Percentiles rank a stretch among this genome's conserved stretches.
Conservation (phyloP, 1,140 invertebrate species). For the Drosophila paulistorum region DNA sequence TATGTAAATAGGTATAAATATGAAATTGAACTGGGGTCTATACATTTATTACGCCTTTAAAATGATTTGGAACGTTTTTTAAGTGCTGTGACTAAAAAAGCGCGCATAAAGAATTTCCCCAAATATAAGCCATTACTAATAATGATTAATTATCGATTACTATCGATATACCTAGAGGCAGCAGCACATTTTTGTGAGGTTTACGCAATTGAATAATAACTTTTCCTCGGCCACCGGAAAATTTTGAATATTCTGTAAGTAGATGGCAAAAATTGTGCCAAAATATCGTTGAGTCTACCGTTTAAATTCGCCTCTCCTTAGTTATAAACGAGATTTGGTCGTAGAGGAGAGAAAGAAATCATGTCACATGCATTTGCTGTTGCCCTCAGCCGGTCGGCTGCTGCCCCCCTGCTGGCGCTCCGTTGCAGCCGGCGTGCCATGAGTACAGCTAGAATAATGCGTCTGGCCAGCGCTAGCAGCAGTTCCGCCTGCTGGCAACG, state of each 20-base stretch:
- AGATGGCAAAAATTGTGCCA: not conserved
- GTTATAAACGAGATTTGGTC: constrained; percentile 21
- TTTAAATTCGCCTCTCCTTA: constrained; percentile 4
- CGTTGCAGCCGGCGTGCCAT: constrained; percentile 62
- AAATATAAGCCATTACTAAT: not conserved
- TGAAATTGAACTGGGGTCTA: too few relatives aligned
- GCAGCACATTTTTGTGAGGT: constrained; percentile 68
- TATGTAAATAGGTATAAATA: not conserved
- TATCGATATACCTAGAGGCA: constrained; percentile 28
- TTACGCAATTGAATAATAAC: constrained; percentile 70
- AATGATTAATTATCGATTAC: constrained; percentile 1
- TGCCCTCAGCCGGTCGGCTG: constrained; percentile 54
- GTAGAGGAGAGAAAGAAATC: constrained; percentile 24
- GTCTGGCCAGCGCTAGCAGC: constrained; percentile 28
- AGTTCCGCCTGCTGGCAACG: constrained; percentile 35
- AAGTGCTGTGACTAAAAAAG: constrained; percentile 17
- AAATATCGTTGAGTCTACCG: too few relatives aligned
- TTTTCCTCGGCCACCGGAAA: constrained; percentile 28
- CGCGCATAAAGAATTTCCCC: constrained; percentile 50
- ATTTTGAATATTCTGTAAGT: constrained; percentile 44
- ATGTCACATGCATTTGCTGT: constrained; percentile 71
- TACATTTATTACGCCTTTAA: too few relatives aligned
- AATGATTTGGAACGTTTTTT: not conserved
- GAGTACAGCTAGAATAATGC: constrained; percentile 49
- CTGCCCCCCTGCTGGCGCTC: constrained; percentile 45